Percentiles rank a stretch among this genome's conserved stretches.
phyloP scores from a whole-genome alignment of 2,888 invertebrate genomes.

The Synergus gifuensis region DNA sequence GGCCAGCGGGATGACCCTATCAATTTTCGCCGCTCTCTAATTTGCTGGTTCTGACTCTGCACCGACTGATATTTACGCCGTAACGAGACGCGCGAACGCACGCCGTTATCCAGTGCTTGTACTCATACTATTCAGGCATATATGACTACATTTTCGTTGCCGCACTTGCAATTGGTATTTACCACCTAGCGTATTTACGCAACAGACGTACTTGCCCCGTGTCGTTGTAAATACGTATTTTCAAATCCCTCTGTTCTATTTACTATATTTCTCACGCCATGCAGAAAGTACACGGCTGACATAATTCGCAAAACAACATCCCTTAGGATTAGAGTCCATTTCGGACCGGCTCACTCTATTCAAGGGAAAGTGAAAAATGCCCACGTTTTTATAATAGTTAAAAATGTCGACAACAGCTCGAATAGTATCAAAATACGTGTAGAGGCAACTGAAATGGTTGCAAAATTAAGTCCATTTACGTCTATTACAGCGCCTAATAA shows the following conservation, averaged over 20 bases:
- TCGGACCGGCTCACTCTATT: not conserved
- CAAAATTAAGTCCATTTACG: too few species aligned
- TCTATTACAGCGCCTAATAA: too few species aligned
- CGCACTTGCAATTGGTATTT: constrained; percentile 5
- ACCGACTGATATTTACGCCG: constrained; percentile 57
- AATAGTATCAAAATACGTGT: too few species aligned
- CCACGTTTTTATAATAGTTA: too few species aligned
- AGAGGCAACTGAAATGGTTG: too few species aligned
- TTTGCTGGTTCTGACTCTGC: constrained; percentile 58
- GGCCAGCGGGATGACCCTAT: constrained; percentile 61
- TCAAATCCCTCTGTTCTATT: not conserved
- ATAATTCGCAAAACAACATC: not conserved
- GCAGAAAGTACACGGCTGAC: not conserved
- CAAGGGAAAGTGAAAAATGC: not conserved
- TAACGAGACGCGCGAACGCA: constrained; percentile 52
- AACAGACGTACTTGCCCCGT: not conserved
- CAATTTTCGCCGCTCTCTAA: constrained; percentile 66
- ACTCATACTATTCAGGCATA: not conserved
- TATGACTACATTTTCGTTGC: constrained; percentile 41
- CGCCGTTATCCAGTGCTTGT: not conserved
- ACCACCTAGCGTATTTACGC: not conserved
- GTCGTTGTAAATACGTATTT: not conserved
- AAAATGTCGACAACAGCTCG: too few species aligned
- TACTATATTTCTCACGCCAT: not conserved
- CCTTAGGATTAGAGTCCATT: not conserved